Percentiles rank a stretch among this genome's conserved stretches.
Conservation (phyloP, 1,140 invertebrate species). For the Heliconius eleuchia region DNA sequence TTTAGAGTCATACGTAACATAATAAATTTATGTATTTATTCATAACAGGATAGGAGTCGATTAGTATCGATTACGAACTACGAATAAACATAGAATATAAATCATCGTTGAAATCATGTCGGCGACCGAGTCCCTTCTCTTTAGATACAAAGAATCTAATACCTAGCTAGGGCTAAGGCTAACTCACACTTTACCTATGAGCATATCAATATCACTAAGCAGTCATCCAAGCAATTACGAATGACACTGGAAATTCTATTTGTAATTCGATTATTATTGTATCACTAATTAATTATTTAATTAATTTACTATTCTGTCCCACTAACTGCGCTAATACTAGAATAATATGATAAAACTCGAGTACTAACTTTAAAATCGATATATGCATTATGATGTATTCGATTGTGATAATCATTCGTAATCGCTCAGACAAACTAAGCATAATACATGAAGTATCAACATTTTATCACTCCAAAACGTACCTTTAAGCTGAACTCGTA, state of each 20-base stretch:
- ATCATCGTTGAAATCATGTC: constrained; percentile 29
- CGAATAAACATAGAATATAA: constrained; percentile 42
- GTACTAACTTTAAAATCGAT: constrained; percentile 11
- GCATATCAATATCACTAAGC: constrained; percentile 78
- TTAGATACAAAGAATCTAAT: constrained; percentile 66
- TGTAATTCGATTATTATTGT: constrained; percentile 4
- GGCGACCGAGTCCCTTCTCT: constrained; percentile 46
- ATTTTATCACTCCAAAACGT: constrained; percentile 51
- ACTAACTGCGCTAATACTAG: neutral
- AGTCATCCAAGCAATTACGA: constrained; percentile 19
- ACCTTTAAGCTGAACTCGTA: constrained; percentile 61
- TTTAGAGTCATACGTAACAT: constrained; percentile 38
- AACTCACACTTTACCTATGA: constrained; percentile 75
- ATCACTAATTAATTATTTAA: constrained; percentile 7
- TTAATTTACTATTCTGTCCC: neutral
- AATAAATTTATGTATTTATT: constrained; percentile 49
- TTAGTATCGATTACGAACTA: constrained; percentile 37
- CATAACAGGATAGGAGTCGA: constrained; percentile 41
- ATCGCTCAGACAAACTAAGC: constrained; percentile 57
- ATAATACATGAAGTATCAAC: constrained; percentile 61
- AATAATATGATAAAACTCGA: constrained; percentile 9
- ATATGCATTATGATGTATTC: constrained; percentile 8
- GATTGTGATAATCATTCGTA: constrained; percentile 8
- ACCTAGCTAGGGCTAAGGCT: constrained; percentile 74
- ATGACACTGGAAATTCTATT: neutral